Evolutionary conservation across 2,113 vertebrate species (phyloP), one percentile per base, ranked within the genome.

Genomic region (Ceyx melanurus): DNA sequence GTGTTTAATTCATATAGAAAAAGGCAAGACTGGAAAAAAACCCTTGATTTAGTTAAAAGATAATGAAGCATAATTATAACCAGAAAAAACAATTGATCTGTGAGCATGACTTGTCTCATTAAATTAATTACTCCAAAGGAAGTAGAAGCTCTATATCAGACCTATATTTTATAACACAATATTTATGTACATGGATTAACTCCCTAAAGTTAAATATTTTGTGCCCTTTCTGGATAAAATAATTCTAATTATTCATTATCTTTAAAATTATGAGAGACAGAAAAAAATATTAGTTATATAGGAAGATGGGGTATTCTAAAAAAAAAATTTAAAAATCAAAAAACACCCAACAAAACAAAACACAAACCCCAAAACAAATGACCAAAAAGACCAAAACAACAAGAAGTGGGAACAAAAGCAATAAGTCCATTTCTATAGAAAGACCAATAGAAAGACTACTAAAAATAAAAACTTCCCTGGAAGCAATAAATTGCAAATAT

Each of bases 11-110:
- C 29, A 50, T 9, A 64, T 9, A 33, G 14, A 40, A 70, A 65
- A 46, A 61, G 21, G 12, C 19, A 65, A 54, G 45, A 74, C 4
- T n/a, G n/a, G 33, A 72, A 76, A 84, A 78, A 62, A 26, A 19
- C 9, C 37, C 37, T 73, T 80, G 26, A 56, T 53, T 61, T 71
- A 57, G 60, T 78, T 73, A 61, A 68, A 70, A 74, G 50, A 75
- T 73, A 84, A 94, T 64, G 33, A 90, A 68, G 33, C 23, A 67
- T 88, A 96, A 88, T 54, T 67, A 54, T 82, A 82, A 75, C 9
- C 60, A 91, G 45, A 60, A 13, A 84, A 92, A 91, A 56, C 20
- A 71, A 58, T 45, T 57, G 42, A 75, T 91, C 33, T 74, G 33
- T 91, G 65, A 78, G 74, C 61, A 40, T 25, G 16, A 50, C 26